A percentile compares a stretch with the other conserved stretches of the same genome.
Evolutionary conservation across 1,140 invertebrate genomes (phyloP).

Genomic region (Oryctes rhinoceros): DNA sequence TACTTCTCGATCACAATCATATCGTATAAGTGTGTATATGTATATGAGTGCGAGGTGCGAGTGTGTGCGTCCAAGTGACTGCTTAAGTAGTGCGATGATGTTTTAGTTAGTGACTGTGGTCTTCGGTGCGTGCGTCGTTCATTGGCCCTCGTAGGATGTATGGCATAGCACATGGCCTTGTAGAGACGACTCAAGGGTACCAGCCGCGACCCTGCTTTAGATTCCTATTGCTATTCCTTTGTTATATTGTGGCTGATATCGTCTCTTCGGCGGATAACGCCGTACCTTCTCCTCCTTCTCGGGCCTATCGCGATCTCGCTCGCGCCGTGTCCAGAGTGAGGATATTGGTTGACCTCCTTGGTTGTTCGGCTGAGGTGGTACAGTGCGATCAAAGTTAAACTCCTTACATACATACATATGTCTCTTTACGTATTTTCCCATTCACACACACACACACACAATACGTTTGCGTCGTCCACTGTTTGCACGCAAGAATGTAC

Average conservation of each 20-base stretch:
- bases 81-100: slow-evolving; percentile 8
- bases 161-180: slow-evolving; percentile 33
- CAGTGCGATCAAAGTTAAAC: slow-evolving; percentile 36
- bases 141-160: slow-evolving; percentile 36
- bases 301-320: background rate
- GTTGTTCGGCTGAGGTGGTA: slow-evolving; percentile 24
- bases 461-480: slow-evolving; percentile 9
- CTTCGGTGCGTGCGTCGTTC: slow-evolving; percentile 24
- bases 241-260: slow-evolving; percentile 33
- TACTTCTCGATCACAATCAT: too few species aligned
- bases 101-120: background rate
- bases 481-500: slow-evolving; percentile 24
- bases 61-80: too few species aligned
- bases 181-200: slow-evolving; percentile 35
- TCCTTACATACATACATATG: background rate
- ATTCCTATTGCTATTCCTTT: slow-evolving; percentile 37
- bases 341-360: slow-evolving; percentile 35
- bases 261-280: slow-evolving; percentile 30
- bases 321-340: slow-evolving; percentile 17
- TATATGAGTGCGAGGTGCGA: too few species aligned
- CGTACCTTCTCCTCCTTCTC: background rate
- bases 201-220: slow-evolving; percentile 35
- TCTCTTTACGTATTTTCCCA: background rate
- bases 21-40: too few species aligned
- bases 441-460: background rate